These are phyloP conservation scores for Lagocephalus sceleratus DNA, from an alignment of 2,797 vertebrate species.

Conservation along the genomic window DNA sequence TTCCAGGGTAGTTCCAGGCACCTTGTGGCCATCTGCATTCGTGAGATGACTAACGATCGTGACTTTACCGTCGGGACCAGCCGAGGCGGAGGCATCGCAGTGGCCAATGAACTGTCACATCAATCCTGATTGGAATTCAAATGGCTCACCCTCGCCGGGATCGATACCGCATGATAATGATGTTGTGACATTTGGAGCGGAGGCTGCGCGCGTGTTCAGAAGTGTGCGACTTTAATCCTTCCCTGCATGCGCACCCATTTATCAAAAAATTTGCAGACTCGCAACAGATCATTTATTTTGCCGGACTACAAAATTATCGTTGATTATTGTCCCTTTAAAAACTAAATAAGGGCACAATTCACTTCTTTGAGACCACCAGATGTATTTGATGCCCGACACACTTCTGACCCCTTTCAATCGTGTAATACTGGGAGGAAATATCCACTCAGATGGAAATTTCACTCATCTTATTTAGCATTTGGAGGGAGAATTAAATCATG, in stretches of 20 bases:
- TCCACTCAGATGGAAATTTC: conserved; percentile 1
- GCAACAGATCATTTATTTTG: no score
- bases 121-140: conserved; percentile 55
- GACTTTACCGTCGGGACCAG: conserved; percentile 26
- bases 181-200: conserved; percentile 50
- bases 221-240: conserved; percentile 11
- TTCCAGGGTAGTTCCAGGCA: conserved; percentile 30
- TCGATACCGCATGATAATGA: conserved; percentile 65
- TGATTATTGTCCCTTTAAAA: no score
- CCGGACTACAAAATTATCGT: not conserved
- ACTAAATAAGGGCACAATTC: no score
- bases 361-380: conserved; percentile 5
- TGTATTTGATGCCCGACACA: conserved; percentile 16
- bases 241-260: not conserved
- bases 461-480: conserved; percentile 20
- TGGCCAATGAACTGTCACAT: conserved; percentile 43
- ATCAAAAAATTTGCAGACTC: not conserved
- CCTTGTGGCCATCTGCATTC: conserved; percentile 19
- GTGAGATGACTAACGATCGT: conserved; percentile 33
- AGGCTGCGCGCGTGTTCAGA: conserved; percentile 3
- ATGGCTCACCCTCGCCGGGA: conserved; percentile 40
- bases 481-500: conserved; percentile 8
- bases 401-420: conserved; percentile 10
- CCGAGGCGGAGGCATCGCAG: conserved; percentile 6
- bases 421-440: not conserved